phyloP scores from a whole-genome alignment of 2,113 vertebrate genomes.

The Sclerurus mexicanus region DNA sequence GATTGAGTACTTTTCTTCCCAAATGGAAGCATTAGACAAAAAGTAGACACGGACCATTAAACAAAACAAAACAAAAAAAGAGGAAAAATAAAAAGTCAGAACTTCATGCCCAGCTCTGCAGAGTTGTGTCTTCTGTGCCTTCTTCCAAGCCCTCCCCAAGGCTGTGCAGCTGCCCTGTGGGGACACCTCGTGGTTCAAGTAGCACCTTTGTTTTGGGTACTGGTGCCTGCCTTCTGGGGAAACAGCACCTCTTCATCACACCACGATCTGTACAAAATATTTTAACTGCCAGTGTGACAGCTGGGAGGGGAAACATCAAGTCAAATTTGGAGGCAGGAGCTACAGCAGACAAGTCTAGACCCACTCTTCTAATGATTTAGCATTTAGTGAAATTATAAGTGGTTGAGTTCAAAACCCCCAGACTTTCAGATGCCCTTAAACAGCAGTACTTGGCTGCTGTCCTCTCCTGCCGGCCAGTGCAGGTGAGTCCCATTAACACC shows the following conservation, averaged over 20 bases:
- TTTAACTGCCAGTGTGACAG: background rate
- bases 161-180: slow-evolving; percentile 30
- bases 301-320: background rate
- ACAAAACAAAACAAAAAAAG: too few relatives aligned
- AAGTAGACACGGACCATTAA: background rate
- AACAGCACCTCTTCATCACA: background rate
- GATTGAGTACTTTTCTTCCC: background rate
- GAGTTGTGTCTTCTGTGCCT: background rate
- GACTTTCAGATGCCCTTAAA: background rate
- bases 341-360: background rate
- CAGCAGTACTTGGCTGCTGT: background rate
- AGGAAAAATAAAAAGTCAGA: background rate
- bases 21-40: background rate
- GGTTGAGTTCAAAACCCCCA: background rate
- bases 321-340: background rate
- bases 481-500: background rate
- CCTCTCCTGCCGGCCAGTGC: background rate
- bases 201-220: background rate
- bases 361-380: background rate
- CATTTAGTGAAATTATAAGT: background rate
- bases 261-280: fast-evolving
- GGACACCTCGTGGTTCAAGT: slow-evolving; percentile 70
- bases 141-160: background rate
- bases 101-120: background rate
- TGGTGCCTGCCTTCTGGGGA: background rate